Conservation (phyloP, 2,113 vertebrate species). For the Carassius auratus region DNA sequence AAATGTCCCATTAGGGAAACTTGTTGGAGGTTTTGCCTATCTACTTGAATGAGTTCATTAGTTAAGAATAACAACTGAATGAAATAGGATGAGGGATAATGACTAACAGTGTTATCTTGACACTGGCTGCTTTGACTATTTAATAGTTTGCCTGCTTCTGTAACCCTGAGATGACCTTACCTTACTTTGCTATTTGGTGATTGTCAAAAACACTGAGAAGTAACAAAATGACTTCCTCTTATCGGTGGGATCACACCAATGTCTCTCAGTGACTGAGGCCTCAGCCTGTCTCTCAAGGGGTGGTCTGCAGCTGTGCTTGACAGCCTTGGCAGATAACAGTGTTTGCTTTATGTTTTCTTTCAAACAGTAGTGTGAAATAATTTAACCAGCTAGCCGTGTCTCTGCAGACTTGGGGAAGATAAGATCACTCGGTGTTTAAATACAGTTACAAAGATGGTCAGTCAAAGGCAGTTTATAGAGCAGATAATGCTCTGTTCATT, state of each 20-base stretch:
- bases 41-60: neutral
- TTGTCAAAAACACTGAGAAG: constrained; percentile 37
- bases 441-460: constrained; percentile 27
- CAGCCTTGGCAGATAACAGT: constrained; percentile 50
- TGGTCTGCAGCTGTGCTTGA: constrained; percentile 14
- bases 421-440: constrained; percentile 8
- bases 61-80: neutral
- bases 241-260: constrained; percentile 36
- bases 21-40: neutral
- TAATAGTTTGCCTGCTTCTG: constrained; percentile 5
- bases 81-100: neutral
- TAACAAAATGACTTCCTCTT: constrained; percentile 46
- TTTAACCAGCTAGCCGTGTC: constrained; percentile 36
- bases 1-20: neutral
- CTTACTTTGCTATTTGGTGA: constrained; percentile 34
- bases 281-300: neutral
- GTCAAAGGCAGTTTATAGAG: neutral
- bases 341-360: constrained; percentile 40
- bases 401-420: constrained; percentile 15
- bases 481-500: neutral
- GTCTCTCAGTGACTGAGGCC: constrained; percentile 10
- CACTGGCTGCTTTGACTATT: neutral
- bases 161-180: constrained; percentile 9
- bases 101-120: constrained; percentile 14
- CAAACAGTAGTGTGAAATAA: constrained; percentile 29